A percentile compares a stretch with the other conserved stretches of the same genome.
Evolutionary conservation across 2,113 vertebrate species (phyloP).

Genomic region (Trachemys scripta): DNA sequence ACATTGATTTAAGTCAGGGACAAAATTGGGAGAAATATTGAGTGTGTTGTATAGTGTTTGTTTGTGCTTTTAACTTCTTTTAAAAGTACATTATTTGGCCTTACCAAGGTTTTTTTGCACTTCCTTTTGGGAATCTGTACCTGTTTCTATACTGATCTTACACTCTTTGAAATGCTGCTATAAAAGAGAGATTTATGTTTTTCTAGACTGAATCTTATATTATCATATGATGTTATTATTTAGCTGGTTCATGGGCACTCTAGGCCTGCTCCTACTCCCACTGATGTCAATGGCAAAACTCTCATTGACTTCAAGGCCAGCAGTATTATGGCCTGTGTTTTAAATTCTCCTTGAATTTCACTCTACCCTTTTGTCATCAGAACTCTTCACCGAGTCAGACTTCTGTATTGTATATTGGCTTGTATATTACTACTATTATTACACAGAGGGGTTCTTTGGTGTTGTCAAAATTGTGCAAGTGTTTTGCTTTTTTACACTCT

Average conservation of each 20-base stretch:
- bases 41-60: not conserved
- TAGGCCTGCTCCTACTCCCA: not conserved
- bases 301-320: not conserved
- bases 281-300: not conserved
- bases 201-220: not conserved
- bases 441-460: not conserved
- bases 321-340: not conserved
- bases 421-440: not conserved
- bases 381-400: not conserved
- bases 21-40: not conserved
- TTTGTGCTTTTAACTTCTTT: not conserved
- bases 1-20: not conserved
- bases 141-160: conserved; percentile 38
- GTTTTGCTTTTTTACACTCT: not conserved
- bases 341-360: not conserved
- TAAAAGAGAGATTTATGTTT: not conserved
- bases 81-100: conserved; percentile 11
- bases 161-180: not conserved
- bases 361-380: not conserved
- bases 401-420: not conserved
- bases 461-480: not conserved
- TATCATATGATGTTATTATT: not conserved
- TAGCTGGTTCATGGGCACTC: not conserved
- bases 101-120: not conserved
- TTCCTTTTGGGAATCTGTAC: not conserved